Evolutionary conservation across 2,888 invertebrate genomes (phyloP).

Genomic region (Calameuta pallipes): DNA sequence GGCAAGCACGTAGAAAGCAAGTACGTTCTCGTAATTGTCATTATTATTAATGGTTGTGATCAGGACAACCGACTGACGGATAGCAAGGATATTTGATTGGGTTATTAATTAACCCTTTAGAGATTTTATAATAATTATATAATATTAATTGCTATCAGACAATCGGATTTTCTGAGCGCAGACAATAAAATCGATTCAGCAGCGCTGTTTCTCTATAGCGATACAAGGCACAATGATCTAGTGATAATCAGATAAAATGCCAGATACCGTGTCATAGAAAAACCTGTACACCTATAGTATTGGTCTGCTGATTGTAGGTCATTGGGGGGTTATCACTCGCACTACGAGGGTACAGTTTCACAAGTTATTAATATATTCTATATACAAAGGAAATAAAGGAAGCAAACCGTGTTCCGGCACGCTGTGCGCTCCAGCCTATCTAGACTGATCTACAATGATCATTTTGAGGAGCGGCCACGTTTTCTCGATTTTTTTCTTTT

Average conservation of each 20-base stretch:
- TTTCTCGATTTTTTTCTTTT: constrained; percentile 2
- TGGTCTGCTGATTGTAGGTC: neutral
- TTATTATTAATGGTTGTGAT: neutral
- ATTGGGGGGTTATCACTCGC: neutral
- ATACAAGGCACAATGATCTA: constrained; percentile 19
- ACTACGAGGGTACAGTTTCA: neutral
- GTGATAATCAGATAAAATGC: constrained; percentile 5
- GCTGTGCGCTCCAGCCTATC: neutral
- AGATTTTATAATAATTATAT: neutral
- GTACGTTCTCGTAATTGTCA: neutral
- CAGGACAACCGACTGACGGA: neutral
- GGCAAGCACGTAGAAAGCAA: neutral
- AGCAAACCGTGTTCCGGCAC: neutral
- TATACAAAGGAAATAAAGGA: neutral
- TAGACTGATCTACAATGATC: neutral
- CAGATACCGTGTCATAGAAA: neutral
- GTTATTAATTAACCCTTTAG: neutral
- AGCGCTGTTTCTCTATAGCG: neutral
- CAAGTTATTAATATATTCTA: neutral
- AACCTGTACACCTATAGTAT: neutral
- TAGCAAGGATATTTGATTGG: neutral
- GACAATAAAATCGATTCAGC: neutral
- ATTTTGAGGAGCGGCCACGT: constrained; percentile 9
- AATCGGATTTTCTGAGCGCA: neutral
- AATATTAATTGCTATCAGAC: neutral